These are phyloP conservation scores for Meleagris gallopavo DNA, from an alignment of 2,113 vertebrate genomes.

Conservation along the genomic window DNA sequence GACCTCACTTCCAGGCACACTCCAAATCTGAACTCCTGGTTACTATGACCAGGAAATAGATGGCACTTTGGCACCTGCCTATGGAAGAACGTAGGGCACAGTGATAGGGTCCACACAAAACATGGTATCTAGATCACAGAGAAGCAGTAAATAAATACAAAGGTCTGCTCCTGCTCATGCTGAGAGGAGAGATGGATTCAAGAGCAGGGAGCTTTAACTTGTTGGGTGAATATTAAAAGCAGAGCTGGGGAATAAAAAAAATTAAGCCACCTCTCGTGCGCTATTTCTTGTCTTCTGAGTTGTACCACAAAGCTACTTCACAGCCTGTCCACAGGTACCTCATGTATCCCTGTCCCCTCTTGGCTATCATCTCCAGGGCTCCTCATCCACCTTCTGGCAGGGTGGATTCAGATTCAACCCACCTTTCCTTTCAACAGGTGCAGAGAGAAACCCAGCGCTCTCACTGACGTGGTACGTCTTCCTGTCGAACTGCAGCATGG, in stretches of 20 bases:
- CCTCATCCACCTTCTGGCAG: not conserved
- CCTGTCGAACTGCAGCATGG: constrained; percentile 91
- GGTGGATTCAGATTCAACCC: not conserved
- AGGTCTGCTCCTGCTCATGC: not conserved
- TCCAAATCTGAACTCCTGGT: not conserved
- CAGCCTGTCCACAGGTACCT: not conserved
- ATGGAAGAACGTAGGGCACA: not conserved
- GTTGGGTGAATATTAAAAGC: not conserved
- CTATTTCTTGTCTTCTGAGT: not conserved
- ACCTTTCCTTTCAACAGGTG: constrained; percentile 92
- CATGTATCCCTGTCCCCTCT: not conserved
- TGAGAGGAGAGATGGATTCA: not conserved
- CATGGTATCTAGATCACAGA: not conserved
- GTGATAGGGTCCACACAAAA: not conserved
- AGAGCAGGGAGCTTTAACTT: not conserved
- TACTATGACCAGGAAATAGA: rapidly evolving
- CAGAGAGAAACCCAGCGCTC: constrained; percentile 83
- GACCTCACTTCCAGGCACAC: not conserved
- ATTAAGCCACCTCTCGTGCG: rapidly evolving
- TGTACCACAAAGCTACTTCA: not conserved
- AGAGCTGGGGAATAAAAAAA: not conserved
- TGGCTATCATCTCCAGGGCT: not conserved
- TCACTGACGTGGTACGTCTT: constrained; percentile 89
- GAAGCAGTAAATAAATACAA: not conserved
- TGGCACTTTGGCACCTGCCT: not conserved